Conservation (phyloP, 2,888 invertebrate species). For the Helobdella robusta region DNA sequence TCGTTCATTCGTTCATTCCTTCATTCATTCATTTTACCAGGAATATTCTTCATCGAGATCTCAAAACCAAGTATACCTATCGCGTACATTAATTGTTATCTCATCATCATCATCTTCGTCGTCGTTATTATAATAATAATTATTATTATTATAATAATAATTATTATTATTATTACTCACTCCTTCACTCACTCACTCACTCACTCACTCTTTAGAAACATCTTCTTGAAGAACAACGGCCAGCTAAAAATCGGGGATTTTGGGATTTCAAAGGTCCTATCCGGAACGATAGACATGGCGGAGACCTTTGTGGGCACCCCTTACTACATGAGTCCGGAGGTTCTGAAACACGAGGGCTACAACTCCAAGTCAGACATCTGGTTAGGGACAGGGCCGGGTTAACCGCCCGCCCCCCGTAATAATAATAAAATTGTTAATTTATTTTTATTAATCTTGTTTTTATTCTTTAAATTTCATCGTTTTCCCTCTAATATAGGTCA, state of each 20-base stretch:
- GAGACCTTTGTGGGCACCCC: constrained; percentile 50
- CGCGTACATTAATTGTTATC: not conserved
- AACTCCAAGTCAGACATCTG: constrained; percentile 51
- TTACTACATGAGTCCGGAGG: constrained; percentile 51
- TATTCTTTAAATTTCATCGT: not conserved
- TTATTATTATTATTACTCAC: not conserved
- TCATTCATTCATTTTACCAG: constrained; percentile 31
- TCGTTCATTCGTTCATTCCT: no score
- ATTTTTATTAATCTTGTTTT: not conserved
- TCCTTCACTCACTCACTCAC: not conserved
- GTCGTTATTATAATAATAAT: not conserved
- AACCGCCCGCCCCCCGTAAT: no score
- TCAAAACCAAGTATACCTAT: constrained; percentile 45
- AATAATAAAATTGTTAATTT: not conserved
- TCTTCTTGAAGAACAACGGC: constrained; percentile 46
- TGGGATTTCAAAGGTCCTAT: constrained; percentile 49
- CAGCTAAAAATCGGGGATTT: constrained; percentile 49
- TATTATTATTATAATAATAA: not conserved
- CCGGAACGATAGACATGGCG: constrained; percentile 48
- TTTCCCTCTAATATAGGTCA: constrained; percentile 43
- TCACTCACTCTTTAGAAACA: constrained; percentile 40
- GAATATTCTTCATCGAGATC: constrained; percentile 48
- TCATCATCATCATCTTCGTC: not conserved
- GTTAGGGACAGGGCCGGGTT: constrained; percentile 36
- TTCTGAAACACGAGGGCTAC: constrained; percentile 50